Percentiles rank a stretch among this genome's conserved stretches.
Evolutionary conservation across 2,888 invertebrate genomes (phyloP).

Genomic region (Calliscelio sp.): DNA sequence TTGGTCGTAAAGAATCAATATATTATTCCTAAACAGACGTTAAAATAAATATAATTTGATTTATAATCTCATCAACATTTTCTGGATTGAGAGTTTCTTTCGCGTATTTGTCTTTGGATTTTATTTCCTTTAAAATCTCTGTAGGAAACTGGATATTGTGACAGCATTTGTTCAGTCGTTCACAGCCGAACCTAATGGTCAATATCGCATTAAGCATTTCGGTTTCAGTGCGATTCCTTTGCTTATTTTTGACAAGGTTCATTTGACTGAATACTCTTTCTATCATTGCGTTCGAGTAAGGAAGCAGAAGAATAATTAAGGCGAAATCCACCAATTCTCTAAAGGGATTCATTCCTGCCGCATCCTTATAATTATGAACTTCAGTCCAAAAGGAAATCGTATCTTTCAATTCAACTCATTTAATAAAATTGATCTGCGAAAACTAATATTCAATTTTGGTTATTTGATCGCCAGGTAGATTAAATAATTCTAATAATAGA

Average conservation of each 20-base stretch:
- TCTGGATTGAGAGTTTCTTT: no score
- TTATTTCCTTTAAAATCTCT: no score
- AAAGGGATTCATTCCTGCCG: conserved; percentile 14
- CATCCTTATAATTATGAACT: conserved; percentile 14
- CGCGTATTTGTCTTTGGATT: no score
- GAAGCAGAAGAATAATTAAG: not conserved
- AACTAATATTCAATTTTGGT: conserved; percentile 25
- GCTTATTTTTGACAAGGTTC: conserved; percentile 20
- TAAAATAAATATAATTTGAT: no score
- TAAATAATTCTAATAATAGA: not conserved
- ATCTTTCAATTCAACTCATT: conserved; percentile 12
- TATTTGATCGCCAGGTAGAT: not conserved
- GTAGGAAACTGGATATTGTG: no score
- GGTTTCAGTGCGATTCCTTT: not conserved
- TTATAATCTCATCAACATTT: no score
- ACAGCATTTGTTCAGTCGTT: conserved; percentile 52
- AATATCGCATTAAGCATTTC: conserved; percentile 13
- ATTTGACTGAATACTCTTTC: conserved; percentile 34
- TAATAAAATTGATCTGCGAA: not conserved
- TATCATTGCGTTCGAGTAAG: conserved; percentile 23
- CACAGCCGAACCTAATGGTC: conserved; percentile 46
- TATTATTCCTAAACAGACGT: no score
- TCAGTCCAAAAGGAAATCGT: conserved; percentile 57
- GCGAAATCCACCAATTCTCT: conserved; percentile 24
- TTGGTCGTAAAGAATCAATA: no score